Base-by-base conservation (phyloP, 30 jellyfish, hydroid and myxozoan species). In the Pelagia noctiluca region DNA sequence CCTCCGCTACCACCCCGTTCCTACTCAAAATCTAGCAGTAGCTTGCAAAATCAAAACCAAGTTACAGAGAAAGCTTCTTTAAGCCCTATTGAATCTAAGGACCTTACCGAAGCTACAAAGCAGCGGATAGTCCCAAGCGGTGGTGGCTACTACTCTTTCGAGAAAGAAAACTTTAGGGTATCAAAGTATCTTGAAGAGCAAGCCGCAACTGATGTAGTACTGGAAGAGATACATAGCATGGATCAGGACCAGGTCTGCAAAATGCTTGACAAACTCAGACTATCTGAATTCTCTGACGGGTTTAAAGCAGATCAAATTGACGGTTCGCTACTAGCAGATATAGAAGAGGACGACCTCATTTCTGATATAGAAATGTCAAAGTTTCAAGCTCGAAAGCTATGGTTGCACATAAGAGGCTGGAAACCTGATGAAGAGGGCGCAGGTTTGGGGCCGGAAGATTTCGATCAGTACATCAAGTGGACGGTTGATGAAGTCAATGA, bases 361-460 rank as follows among this genome's bases (percentile, higher is more conserved):
- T 28, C 62, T 31, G 97, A 88, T 32, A 3, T 88, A n/a, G 82
- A 71, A 31, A 71, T 88, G 84, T 75, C 94, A 12, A 47, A 77
- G 35, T 88, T 88, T 50, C 97, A 88, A 73, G 97, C 97, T 8
- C 71, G 82, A 26, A 88, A 88, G 61, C 47, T 88, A 22, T 3
- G 66, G 62, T 22, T 54, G 36, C 80, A 88, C 71, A 70, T 80
- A 0, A 42, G 75, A 71, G 97, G 97, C 0, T 88, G 97, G 97
- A 57, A 84, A 21, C 97, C 93, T 1, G 88, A 88, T 35, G 64
- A 30, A 28, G 84, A 49, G 38, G 4, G 16, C 8, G 8, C 16
- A 16, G 57, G 12, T 8, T 16, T 8, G 8, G 57, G 16, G 12
- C 12, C 8, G 8, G 57, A 42, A 22, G 31, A 11, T 28, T 29